Evolutionary conservation across 2,888 invertebrate species (phyloP).

Genomic region (Apodemia zela): DNA sequence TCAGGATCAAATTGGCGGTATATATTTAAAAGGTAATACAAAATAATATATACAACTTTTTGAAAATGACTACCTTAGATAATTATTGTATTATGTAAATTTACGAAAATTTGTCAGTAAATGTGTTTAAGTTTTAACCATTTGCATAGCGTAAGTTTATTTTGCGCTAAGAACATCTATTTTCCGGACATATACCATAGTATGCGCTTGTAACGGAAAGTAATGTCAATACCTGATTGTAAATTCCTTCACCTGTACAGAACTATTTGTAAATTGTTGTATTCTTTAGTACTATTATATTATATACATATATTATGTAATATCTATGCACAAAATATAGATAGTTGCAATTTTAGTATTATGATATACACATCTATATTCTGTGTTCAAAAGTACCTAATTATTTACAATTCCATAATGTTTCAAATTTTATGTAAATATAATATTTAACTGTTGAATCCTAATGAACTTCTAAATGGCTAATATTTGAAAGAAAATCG

Average conservation of each 20-base stretch:
- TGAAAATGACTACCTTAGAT: neutral
- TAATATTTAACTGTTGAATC: conserved; percentile 3
- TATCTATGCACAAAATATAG: conserved; percentile 14
- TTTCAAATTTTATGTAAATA: conserved; percentile 3
- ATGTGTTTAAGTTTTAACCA: neutral
- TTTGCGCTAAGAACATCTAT: neutral
- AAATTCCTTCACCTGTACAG: conserved; percentile 8
- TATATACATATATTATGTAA: conserved; percentile 11
- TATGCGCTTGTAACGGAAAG: neutral
- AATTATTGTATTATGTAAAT: neutral
- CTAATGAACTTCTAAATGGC: neutral
- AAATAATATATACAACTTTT: neutral
- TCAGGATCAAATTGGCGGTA: neutral
- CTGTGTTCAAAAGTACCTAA: conserved; percentile 16
- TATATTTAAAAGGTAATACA: neutral
- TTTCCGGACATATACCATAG: neutral
- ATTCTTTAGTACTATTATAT: neutral
- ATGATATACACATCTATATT: conserved; percentile 12
- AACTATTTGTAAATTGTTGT: conserved; percentile 8
- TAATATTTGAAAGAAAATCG: too few species aligned
- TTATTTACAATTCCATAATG: conserved; percentile 9
- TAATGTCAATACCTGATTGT: neutral
- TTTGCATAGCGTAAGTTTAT: neutral
- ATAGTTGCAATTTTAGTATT: conserved; percentile 13
- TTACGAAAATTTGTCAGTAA: neutral